Percentiles rank a stretch among this genome's conserved stretches.
These are phyloP conservation scores for Drosophila barbarae DNA, from an alignment of 2,888 invertebrate genomes.

Conservation along the genomic window DNA sequence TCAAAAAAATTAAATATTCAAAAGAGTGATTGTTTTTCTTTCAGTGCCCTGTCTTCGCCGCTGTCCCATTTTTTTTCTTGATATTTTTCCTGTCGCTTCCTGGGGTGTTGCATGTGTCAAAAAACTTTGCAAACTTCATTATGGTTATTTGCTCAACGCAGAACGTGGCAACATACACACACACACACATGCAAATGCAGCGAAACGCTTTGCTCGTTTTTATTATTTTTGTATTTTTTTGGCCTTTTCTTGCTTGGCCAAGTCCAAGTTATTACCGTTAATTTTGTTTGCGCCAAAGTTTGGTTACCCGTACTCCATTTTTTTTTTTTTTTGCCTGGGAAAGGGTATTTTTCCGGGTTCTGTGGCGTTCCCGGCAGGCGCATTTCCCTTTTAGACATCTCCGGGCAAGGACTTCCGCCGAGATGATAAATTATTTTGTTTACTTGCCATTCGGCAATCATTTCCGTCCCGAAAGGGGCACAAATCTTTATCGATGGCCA, in stretches of 20 bases:
- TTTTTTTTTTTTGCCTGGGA: neutral
- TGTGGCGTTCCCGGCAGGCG: slow-evolving; percentile 20
- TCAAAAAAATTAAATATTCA: neutral
- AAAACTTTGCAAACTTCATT: slow-evolving; percentile 70
- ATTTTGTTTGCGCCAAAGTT: slow-evolving; percentile 69
- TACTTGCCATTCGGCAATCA: slow-evolving; percentile 51
- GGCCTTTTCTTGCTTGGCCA: slow-evolving; percentile 47
- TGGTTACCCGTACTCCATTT: slow-evolving; percentile 22
- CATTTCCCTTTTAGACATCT: slow-evolving; percentile 27
- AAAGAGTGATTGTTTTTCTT: neutral
- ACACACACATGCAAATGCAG: slow-evolving; percentile 64
- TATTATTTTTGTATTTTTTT: slow-evolving; percentile 6
- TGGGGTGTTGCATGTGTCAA: slow-evolving; percentile 62
- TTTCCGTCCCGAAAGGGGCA: slow-evolving; percentile 26
- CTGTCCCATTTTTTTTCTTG: slow-evolving; percentile 15
- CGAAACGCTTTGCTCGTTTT: slow-evolving; percentile 41
- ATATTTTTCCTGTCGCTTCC: slow-evolving; percentile 38
- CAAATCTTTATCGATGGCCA: slow-evolving; percentile 42
- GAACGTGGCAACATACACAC: slow-evolving; percentile 35
- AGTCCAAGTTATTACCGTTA: slow-evolving; percentile 70
- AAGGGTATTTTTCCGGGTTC: slow-evolving; percentile 6
- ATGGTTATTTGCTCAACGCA: slow-evolving; percentile 59
- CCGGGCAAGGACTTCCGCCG: slow-evolving; percentile 32
- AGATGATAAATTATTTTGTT: slow-evolving; percentile 70
- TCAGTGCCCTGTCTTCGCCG: neutral